These are phyloP conservation scores for Pollimyrus isidori DNA, from an alignment of 2,113 vertebrate genomes.

Conservation along the genomic window DNA sequence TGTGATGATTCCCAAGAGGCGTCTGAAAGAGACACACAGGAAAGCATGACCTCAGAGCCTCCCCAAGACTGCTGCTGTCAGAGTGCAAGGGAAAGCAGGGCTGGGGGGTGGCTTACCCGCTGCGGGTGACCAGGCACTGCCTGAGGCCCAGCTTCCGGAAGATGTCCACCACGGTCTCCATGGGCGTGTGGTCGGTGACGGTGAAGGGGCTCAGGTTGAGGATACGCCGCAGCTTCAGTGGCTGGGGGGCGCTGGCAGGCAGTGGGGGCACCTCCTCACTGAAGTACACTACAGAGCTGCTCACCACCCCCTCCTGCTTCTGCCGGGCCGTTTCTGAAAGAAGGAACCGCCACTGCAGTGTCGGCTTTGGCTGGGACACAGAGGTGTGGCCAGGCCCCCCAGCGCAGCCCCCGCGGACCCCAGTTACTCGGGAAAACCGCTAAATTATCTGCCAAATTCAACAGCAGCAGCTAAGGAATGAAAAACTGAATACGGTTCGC, in stretches of 20 bases:
- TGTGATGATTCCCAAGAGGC: conserved; percentile 72
- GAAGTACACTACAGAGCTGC: conserved; percentile 93
- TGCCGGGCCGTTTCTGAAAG: conserved; percentile 83
- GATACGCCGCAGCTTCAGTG: conserved; percentile 83
- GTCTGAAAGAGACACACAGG: conserved; percentile 36
- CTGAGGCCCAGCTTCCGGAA: conserved; percentile 93
- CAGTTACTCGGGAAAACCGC: background rate
- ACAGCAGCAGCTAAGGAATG: background rate
- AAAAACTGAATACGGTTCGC: background rate
- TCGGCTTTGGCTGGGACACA: background rate
- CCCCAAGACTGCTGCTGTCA: background rate
- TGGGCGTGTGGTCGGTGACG: conserved; percentile 97
- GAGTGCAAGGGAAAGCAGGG: background rate
- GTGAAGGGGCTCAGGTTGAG: conserved; percentile 98
- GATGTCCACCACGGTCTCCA: conserved; percentile 98
- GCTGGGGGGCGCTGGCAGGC: conserved; percentile 80
- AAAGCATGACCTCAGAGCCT: background rate
- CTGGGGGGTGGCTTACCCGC: conserved; percentile 65
- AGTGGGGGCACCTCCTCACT: conserved; percentile 84
- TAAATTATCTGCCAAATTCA: background rate
- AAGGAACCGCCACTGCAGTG: background rate
- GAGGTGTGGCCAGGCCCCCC: background rate
- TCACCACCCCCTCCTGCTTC: conserved; percentile 94
- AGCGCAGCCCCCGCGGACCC: background rate
- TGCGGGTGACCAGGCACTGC: conserved; percentile 92